Base-by-base conservation (phyloP, 1,140 invertebrate species). In the Macrobrachium nipponense region DNA sequence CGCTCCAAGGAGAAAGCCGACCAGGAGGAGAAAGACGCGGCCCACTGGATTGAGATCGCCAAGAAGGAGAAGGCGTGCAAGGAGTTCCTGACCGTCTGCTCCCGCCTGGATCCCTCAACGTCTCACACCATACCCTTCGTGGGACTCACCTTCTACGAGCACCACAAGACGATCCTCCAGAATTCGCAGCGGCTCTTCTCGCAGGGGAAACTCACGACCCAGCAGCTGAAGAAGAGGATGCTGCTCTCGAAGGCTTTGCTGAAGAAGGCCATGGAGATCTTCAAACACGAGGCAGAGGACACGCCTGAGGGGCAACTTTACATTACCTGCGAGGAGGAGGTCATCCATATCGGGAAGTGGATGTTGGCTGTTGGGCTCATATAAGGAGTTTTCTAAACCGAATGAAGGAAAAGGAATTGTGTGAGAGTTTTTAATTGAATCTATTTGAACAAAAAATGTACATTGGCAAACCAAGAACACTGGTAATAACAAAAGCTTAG, bases 1-100 rank as follows among this genome's bases (percentile, higher is more conserved):
- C 92, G 94, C 84, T 93, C 95, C 87, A 90, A 92, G 58, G 94
- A 89, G 82, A 89, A 80, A 73, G 86, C 80, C 7, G 44, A 79
- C 17, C 59, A 81, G 51, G 79, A 70, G 51, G 68, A 81, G n/a
- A 88, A 85, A 51, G 82, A 80, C 43, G 82, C 66, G 17, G 79
- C 68, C n/a, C 85, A 88, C 66, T 83, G 77, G 81, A 62, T 79
- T 23, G 88, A 89, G 62, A 86, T 89, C 15, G 88, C 62, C 36
- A 87, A 89, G 66, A 89, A 89, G 66, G 88, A 89, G n/a, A 86
- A 87, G 64, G 68, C 81, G 2, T 89, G 88, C 82, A 87, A 89
- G 72, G 86, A 89, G 73, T 89, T 89, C 77, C 80, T 89, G 23
- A 86, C 82, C 6, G 88, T 89, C 66, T 89, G 88, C 51, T 87